These are phyloP conservation scores for Cydia fagiglandana DNA, from an alignment of 1,140 invertebrate genomes.

Conservation along the genomic window DNA sequence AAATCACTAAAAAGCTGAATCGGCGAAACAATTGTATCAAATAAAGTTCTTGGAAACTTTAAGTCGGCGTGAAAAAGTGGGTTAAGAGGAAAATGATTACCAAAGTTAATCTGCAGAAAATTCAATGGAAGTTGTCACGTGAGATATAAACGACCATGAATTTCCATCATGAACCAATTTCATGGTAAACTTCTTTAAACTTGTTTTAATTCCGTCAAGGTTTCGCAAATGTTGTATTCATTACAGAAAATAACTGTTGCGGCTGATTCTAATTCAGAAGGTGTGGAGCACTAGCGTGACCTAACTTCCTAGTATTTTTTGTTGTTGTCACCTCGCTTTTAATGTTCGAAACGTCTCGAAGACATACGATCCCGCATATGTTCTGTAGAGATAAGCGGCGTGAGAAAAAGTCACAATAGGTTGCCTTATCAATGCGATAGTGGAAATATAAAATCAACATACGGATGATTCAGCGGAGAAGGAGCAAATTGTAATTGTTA, in stretches of 20 bases:
- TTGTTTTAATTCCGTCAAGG: conserved; percentile 1
- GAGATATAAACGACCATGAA: background rate
- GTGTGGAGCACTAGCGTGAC: background rate
- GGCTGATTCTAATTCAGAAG: conserved; percentile 7
- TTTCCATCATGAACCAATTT: background rate
- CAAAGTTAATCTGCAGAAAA: background rate
- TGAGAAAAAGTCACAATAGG: conserved; percentile 29
- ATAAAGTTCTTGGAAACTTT: conserved; percentile 12
- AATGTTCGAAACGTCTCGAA: background rate
- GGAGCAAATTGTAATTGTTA: conserved; percentile 24
- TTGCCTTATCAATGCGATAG: conserved; percentile 22
- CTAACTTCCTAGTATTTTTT: conserved; percentile 26
- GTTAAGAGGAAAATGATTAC: conserved; percentile 2
- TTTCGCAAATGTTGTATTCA: conserved; percentile 17
- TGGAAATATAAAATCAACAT: conserved; percentile 18
- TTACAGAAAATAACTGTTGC: conserved; percentile 2
- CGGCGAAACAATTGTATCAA: conserved; percentile 14
- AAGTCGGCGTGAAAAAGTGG: background rate
- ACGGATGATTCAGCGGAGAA: conserved; percentile 12
- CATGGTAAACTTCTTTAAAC: conserved; percentile 4
- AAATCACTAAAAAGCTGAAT: conserved; percentile 25
- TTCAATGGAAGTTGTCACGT: background rate
- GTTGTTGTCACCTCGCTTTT: conserved; percentile 3
- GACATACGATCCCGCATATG: background rate
- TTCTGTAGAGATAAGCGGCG: conserved; percentile 18